Conservation (phyloP, 2,888 invertebrate species). For the Xanthorhoe designata region DNA sequence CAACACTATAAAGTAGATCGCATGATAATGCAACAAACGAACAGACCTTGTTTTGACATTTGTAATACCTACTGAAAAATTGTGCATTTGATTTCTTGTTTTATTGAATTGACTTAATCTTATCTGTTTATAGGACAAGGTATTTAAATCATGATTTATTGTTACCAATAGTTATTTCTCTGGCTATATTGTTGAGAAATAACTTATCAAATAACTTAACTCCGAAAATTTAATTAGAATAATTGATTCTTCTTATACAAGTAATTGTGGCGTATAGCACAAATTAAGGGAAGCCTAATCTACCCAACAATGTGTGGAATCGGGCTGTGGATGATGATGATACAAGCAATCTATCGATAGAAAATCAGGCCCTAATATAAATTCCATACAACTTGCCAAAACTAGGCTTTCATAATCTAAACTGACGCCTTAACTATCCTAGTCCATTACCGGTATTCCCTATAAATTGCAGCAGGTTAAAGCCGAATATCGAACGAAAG, state of each 20-base stretch:
- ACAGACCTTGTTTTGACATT: conserved; percentile 54
- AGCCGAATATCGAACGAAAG: conserved; percentile 6
- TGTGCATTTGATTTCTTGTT: conserved; percentile 38
- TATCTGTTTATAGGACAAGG: conserved; percentile 22
- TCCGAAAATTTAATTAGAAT: no score
- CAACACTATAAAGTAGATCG: conserved; percentile 53
- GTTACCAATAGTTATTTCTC: background rate
- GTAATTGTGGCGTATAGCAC: no score
- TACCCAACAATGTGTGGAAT: no score
- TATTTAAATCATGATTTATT: background rate
- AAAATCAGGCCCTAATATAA: background rate
- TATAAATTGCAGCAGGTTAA: conserved; percentile 28
- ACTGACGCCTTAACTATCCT: conserved; percentile 17
- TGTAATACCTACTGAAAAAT: conserved; percentile 68
- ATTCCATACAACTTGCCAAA: conserved; percentile 11
- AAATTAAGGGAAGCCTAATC: no score
- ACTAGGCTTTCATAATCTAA: conserved; percentile 14
- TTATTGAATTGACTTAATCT: conserved; percentile 32
- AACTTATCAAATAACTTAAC: no score
- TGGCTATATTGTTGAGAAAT: background rate
- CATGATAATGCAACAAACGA: conserved; percentile 64
- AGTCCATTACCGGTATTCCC: conserved; percentile 28
- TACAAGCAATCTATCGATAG: background rate
- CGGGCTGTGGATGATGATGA: background rate
- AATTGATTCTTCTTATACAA: no score